phyloP scores from a whole-genome alignment of 1,140 invertebrate species.

The Drosophila bipectinata region DNA sequence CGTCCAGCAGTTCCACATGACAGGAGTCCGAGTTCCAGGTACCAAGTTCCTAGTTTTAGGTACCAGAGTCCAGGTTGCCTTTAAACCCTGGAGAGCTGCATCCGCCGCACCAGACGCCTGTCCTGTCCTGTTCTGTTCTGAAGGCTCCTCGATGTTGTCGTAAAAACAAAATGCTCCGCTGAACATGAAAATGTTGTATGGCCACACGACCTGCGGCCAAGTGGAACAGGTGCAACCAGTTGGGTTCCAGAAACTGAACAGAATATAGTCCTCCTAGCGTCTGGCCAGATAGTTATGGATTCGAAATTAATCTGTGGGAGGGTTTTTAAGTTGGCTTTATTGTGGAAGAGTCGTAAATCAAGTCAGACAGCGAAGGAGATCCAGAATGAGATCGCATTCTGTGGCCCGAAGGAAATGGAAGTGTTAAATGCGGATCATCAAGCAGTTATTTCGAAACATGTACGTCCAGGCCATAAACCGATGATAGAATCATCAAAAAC shows the following conservation, averaged over 20 bases:
- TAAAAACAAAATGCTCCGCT: conserved; percentile 54
- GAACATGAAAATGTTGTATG: conserved; percentile 52
- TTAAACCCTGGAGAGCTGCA: conserved; percentile 44
- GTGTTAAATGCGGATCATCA: conserved; percentile 38
- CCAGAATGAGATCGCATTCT: conserved; percentile 24
- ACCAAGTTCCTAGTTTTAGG: not conserved
- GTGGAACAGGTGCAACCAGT: conserved; percentile 67
- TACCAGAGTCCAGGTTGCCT: not conserved
- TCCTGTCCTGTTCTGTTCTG: conserved; percentile 8
- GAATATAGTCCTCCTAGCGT: not conserved
- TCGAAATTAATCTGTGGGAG: conserved; percentile 50
- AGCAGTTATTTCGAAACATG: conserved; percentile 17
- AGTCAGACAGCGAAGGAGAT: conserved; percentile 22
- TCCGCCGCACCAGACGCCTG: conserved; percentile 31
- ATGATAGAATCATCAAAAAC: conserved; percentile 14
- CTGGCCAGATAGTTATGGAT: conserved; percentile 36
- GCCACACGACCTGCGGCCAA: conserved; percentile 38
- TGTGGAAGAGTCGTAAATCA: conserved; percentile 39
- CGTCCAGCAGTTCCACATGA: conserved; percentile 37
- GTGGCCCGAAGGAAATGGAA: conserved; percentile 32
- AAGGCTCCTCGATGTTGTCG: conserved; percentile 31
- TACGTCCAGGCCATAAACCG: conserved; percentile 15
- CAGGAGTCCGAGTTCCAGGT: conserved; percentile 20
- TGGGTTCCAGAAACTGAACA: not conserved
- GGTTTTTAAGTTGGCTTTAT: conserved; percentile 29